phyloP scores from a whole-genome alignment of 2,888 invertebrate species.

The Alitta virens region DNA sequence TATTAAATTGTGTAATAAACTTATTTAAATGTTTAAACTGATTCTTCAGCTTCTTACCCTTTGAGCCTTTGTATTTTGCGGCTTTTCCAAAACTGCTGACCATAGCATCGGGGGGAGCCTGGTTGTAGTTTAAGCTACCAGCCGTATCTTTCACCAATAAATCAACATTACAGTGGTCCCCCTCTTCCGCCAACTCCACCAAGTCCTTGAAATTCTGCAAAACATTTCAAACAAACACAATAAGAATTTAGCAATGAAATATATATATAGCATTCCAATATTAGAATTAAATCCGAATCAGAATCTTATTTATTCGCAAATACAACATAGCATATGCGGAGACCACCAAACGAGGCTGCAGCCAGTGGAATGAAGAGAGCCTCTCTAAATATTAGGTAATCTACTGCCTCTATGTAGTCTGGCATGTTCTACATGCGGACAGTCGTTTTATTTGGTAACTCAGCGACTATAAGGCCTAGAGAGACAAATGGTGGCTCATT shows the following conservation, averaged over 20 bases:
- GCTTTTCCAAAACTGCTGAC: constrained; percentile 72
- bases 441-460: too few species aligned
- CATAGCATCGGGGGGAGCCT: constrained; percentile 64
- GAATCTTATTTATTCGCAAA: too few species aligned
- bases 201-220: constrained; percentile 23
- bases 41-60: background rate
- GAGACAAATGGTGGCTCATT: too few species aligned
- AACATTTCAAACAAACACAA: background rate
- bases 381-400: too few species aligned
- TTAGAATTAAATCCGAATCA: background rate
- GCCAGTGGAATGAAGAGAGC: too few species aligned
- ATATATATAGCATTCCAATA: background rate
- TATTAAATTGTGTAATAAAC: too few species aligned
- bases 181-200: constrained; percentile 21
- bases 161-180: constrained; percentile 23
- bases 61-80: constrained; percentile 42
- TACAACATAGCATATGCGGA: too few species aligned
- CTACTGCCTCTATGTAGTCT: too few species aligned
- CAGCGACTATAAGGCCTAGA: too few species aligned
- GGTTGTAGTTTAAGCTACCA: constrained; percentile 21
- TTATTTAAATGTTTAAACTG: too few species aligned
- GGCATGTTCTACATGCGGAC: too few species aligned
- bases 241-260: background rate
- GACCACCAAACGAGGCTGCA: too few species aligned
- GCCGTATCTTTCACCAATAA: constrained; percentile 26